Conservation (phyloP, 2,113 vertebrate species). For the Carollia perspicillata region DNA sequence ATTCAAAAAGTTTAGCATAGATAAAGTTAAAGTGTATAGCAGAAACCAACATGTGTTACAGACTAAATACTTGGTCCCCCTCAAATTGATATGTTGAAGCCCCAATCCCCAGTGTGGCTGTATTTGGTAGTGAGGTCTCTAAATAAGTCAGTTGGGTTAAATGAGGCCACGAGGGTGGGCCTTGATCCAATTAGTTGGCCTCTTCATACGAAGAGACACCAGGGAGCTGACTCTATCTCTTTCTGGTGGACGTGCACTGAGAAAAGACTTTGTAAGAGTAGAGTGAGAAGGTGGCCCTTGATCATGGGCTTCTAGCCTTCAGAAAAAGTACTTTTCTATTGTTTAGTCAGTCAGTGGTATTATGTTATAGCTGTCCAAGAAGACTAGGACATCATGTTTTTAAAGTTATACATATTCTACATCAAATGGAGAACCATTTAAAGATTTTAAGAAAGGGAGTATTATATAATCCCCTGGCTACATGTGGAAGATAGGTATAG, state of each 20-base stretch:
- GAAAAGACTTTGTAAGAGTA: background rate
- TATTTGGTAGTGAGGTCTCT: background rate
- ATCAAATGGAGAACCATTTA: background rate
- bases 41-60: background rate
- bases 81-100: background rate
- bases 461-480: background rate
- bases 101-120: background rate
- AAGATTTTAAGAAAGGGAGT: background rate
- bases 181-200: background rate
- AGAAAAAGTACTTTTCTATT: background rate
- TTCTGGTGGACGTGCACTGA: background rate
- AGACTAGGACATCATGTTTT: background rate
- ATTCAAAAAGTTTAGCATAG: background rate
- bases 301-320: background rate
- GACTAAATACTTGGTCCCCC: background rate
- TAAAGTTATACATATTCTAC: background rate
- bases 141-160: background rate
- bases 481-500: background rate
- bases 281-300: background rate
- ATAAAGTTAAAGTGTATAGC: background rate
- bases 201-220: background rate
- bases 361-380: background rate
- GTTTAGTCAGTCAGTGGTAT: background rate
- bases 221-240: background rate
- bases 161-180: background rate